phyloP scores from a whole-genome alignment of 1,140 invertebrate genomes.

The Bombus picipes region DNA sequence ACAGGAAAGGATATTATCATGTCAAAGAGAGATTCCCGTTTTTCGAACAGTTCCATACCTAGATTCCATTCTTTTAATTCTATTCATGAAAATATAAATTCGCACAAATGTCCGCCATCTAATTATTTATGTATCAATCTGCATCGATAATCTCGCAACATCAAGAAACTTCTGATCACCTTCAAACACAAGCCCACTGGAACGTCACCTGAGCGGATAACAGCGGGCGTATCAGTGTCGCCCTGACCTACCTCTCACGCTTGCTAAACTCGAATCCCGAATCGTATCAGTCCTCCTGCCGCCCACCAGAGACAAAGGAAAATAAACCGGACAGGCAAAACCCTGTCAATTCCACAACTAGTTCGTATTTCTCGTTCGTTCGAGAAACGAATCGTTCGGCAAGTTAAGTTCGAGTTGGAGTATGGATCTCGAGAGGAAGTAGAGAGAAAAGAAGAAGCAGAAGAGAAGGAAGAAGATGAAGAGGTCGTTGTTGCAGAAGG shows the following conservation, averaged over 20 bases:
- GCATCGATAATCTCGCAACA: not conserved
- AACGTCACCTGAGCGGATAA: not conserved
- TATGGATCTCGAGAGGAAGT: not conserved
- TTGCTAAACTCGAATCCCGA: not conserved
- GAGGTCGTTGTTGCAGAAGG: conserved; percentile 48
- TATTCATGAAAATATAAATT: too few relatives aligned
- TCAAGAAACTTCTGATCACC: not conserved
- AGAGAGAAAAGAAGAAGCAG: not conserved
- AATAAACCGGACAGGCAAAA: conserved; percentile 24
- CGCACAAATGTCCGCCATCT: not conserved
- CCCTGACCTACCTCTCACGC: not conserved
- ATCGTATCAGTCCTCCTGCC: too few relatives aligned
- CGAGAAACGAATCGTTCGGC: conserved; percentile 49
- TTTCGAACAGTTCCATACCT: too few relatives aligned
- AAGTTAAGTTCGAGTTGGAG: conserved; percentile 28
- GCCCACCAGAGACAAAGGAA: not conserved
- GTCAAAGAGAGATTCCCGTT: too few relatives aligned
- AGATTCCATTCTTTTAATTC: too few relatives aligned
- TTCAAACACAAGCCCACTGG: not conserved
- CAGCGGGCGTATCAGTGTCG: not conserved
- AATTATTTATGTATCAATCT: not conserved
- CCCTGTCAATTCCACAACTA: conserved; percentile 19
- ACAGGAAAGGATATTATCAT: too few relatives aligned
- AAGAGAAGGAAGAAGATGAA: conserved; percentile 1
- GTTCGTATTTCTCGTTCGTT: conserved; percentile 38